Base-by-base conservation (phyloP, 2,113 vertebrate species). In the Leucopsar rothschildi region DNA sequence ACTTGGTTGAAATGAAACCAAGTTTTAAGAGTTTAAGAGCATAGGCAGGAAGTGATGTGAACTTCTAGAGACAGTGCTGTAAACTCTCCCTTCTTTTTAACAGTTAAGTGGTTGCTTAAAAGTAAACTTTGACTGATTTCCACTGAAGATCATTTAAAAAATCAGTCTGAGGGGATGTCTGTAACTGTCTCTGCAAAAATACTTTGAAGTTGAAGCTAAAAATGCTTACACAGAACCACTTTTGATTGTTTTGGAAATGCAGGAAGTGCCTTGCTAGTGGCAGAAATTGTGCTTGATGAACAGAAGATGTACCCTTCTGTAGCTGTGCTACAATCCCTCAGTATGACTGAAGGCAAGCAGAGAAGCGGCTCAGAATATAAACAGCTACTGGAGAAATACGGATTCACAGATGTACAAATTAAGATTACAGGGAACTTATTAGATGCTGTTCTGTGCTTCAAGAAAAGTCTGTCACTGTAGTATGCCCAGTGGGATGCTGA, bases 201-300 rank as follows among this genome's bases (percentile, higher is more conserved):
- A 27, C 9, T 71, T 44, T 25, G 28, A 82, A 29, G 55, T 28
- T 80, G 17, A 82, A 85, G 40, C 44, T 91, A 39, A 42, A 79
- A 95, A 42, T 77, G 50, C 53, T 70, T 85, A 88, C 31, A 68
- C 5, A 33, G 61, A 92, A 84, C 22, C 45, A 49, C 80, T 93
- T 90, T 10, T 93, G 88, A n/a, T 96, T 97, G 68, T 95, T 95
- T 93, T 95, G 91, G 29, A 92, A 92, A 95, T 96, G 42, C 96
- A 99, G 99, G 98, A 89, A 95, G 94, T 78, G 98, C 98, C 52
- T 95, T 99, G 95, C 97, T 99, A 92, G 94, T 99, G 70, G 98
- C 98, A 82, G 99, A 99, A 98, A 98, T 97, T 88, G 97, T 99
- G 84, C 98, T 99, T 88, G 97, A 98, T 2, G 97, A 98, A 66